These are phyloP conservation scores for Stenotaenia linearis DNA, from an alignment of 2,888 invertebrate species.

Conservation along the genomic window DNA sequence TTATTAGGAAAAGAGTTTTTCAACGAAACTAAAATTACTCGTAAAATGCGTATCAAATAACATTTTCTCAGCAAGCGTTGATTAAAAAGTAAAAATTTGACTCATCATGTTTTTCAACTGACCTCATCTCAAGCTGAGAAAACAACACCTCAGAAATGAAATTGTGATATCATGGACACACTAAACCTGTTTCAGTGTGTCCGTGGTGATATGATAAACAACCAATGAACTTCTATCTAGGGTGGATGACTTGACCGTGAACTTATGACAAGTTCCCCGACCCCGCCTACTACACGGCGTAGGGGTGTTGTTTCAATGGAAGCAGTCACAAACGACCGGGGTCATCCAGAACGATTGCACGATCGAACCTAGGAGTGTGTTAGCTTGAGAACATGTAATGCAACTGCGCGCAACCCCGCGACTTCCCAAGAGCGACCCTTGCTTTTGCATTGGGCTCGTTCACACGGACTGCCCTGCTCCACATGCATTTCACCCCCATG, in stretches of 20 bases:
- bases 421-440: not conserved
- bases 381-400: too few species aligned
- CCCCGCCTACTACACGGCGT: conserved; percentile 3
- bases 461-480: conserved; percentile 20
- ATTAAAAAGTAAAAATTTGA: not conserved
- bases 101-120: not conserved
- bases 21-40: not conserved
- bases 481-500: conserved; percentile 17
- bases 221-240: not conserved
- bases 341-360: conserved; percentile 1
- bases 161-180: not conserved
- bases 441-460: not conserved
- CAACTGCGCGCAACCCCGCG: not conserved
- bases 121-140: not conserved
- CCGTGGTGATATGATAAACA: not conserved
- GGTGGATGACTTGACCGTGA: conserved; percentile 26
- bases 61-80: not conserved
- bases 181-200: too few species aligned
- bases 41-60: not conserved
- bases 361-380: not conserved
- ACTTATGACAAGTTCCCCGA: conserved; percentile 26
- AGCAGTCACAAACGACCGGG: conserved; percentile 1
- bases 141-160: conserved; percentile 11
- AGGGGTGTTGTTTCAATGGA: not conserved
- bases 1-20: not conserved